Evolutionary conservation across 2,888 invertebrate genomes (phyloP), one percentile per base, ranked within the genome.

Genomic region (Pocota personata): DNA sequence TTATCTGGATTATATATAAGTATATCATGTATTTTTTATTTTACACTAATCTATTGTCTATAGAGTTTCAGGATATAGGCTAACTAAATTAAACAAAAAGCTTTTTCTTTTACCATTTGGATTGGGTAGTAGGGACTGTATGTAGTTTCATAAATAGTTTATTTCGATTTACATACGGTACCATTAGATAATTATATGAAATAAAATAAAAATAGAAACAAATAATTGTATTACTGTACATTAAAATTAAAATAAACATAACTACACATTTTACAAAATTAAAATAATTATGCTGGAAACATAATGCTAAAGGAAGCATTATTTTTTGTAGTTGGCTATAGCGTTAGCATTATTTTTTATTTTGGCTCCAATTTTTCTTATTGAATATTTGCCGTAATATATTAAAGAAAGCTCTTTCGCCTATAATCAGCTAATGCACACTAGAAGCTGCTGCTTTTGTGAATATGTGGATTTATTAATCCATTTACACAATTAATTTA

Each of bases 31-130:
- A 40, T 37, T 50, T 14, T 52, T 27, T 50, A 46, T 58, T 19
- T 71, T 21, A 71, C 69, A 71, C 46, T 71, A 71, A 57, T 21
- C 57, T 55, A 67, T 52, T 5, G 5, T 35, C 35, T 67, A 67
- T 24, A 21, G 7, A 66, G 67, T 55, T 64, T 32, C 60, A 72
- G 48, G 40, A 43, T 43, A 27, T 55, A 43, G 12, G 64, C 52
- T 64, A 55, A 40, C 21, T 48, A 48, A 48, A 48, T 21, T 1
- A 48, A 48, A 48, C 21, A 21, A 21, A 21, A 16, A 8, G 16
- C 16, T 21, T 48, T 21, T 10, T n/a, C n/a, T 43, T 43, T 43
- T 3, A 48, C 37, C 37, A 37, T 37, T 12, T 24, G 14, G 5
- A 43, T 55, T 30, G 24, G 12, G 55, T 30, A 55, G 0, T 24